phyloP scores from a whole-genome alignment of 2,888 invertebrate genomes.

The Leptodirus hochenwartii region DNA sequence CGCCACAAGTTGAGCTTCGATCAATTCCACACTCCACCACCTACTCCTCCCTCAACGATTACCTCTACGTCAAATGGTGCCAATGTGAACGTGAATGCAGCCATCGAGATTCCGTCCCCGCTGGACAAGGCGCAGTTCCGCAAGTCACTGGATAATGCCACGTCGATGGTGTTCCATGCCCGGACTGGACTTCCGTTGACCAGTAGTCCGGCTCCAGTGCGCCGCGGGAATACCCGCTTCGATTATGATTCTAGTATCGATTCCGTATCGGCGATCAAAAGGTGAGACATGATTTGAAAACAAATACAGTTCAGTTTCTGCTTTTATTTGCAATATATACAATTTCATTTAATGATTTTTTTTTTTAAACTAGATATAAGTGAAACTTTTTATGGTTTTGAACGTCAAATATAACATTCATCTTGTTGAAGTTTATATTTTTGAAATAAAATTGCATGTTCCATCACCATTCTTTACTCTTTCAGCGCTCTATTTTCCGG shows the following conservation, averaged over 20 bases:
- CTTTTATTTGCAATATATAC: not conserved
- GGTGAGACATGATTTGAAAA: slow-evolving; percentile 30
- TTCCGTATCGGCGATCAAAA: slow-evolving; percentile 63
- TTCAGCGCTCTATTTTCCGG: slow-evolving; percentile 47
- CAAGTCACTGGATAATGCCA: slow-evolving; percentile 56
- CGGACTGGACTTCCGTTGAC: slow-evolving; percentile 67
- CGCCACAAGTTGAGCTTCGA: slow-evolving; percentile 22
- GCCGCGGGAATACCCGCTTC: slow-evolving; percentile 59
- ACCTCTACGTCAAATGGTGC: too few relatives aligned
- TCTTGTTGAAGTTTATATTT: not conserved
- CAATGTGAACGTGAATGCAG: slow-evolving; percentile 10
- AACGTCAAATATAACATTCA: too few relatives aligned
- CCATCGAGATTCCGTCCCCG: slow-evolving; percentile 41
- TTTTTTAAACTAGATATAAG: not conserved
- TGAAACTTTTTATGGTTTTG: slow-evolving; percentile 3
- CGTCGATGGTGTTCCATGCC: slow-evolving; percentile 68
- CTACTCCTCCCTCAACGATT: too few relatives aligned
- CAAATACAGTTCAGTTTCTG: not conserved
- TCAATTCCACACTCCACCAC: slow-evolving; percentile 15
- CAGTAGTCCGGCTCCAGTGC: slow-evolving; percentile 70
- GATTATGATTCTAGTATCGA: slow-evolving; percentile 70
- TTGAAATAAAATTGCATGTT: not conserved
- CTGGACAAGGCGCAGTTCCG: slow-evolving; percentile 55
- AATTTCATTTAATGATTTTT: not conserved
- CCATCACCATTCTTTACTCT: slow-evolving; percentile 10